Base-by-base conservation (phyloP, 1,140 invertebrate genomes). In the Bombus waltoni region DNA sequence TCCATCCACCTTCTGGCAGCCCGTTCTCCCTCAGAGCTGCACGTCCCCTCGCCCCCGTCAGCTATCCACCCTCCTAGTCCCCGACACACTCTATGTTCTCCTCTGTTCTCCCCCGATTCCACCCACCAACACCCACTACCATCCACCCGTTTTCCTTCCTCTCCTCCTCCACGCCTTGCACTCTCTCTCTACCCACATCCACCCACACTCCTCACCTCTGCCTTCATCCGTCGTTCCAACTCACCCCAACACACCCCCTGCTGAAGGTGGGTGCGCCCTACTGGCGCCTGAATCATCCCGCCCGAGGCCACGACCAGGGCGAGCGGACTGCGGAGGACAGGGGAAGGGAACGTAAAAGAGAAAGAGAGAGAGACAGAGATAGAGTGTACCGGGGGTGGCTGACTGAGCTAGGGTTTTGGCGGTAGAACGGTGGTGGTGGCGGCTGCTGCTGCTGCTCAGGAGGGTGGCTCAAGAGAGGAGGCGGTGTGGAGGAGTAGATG, bases 201-300 rank as follows among this genome's bases (percentile, higher is more conserved):
- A 68, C 65, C 90, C 81, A 87, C 89, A 88, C 89, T 77, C 86
- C 85, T 87, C 76, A 73, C 74, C 85, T 75, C 88, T 73, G 72
- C 74, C 73, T 70, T 72, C 84, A 82, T 81, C 84, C 78, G 81
- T 72, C 79, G 82, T 81, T 85, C 86, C 88, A n/a, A 89, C 89
- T 85, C 81, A 88, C 91, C 82, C 86, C 87, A 70, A 87, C 90
- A 71, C 83, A 89, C 91, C 83, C 91, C 79, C 86, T 83, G 90
- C 87, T 87, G 92, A 94, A 94, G 94, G 94, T 95, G 94, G 94
- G 94, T 94, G 95, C 94, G 94, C 94, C 94, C 94, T 93, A 94
- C 94, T 94, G 94, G 95, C 94, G 94, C 94, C 94, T 95, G 94
- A 94, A 94, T 94, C 94, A 94, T 94, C 94, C 94, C 93, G 93